Percentiles rank a stretch among this genome's conserved stretches.
These are phyloP conservation scores for Blastobasis lacticolella DNA, from an alignment of 2,888 invertebrate species.

Conservation along the genomic window DNA sequence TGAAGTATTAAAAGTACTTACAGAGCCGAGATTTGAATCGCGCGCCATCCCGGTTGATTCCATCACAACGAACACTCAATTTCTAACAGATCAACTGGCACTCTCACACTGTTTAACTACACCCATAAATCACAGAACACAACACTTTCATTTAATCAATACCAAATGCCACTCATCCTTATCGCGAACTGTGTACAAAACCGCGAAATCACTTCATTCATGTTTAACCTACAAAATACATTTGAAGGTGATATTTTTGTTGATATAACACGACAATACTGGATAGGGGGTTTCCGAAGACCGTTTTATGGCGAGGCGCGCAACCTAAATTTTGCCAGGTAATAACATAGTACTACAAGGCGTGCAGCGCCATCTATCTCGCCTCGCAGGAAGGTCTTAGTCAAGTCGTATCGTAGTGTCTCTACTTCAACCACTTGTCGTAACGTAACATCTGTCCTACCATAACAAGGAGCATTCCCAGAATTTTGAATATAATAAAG, in stretches of 20 bases:
- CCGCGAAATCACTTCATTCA: constrained; percentile 55
- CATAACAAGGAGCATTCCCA: too few relatives aligned
- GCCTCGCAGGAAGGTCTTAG: too few relatives aligned
- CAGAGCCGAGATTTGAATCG: constrained; percentile 32
- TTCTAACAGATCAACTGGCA: constrained; percentile 10
- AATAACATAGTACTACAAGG: constrained; percentile 22
- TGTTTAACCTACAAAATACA: constrained; percentile 73
- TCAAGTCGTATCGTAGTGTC: too few relatives aligned
- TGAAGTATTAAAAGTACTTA: constrained; percentile 24
- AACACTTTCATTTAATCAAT: constrained; percentile 24
- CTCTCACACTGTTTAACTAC: constrained; percentile 13
- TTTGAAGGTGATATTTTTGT: constrained; percentile 75
- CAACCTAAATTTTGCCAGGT: constrained; percentile 45
- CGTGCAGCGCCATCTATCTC: constrained; percentile 46
- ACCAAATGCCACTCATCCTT: constrained; percentile 33
- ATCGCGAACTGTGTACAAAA: constrained; percentile 55
- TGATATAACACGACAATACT: constrained; percentile 53
- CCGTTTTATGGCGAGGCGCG: constrained; percentile 20
- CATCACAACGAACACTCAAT: constrained; percentile 17
- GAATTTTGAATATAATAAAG: too few relatives aligned
- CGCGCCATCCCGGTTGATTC: constrained; percentile 40
- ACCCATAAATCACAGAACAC: constrained; percentile 28
- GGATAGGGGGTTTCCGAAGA: constrained; percentile 22
- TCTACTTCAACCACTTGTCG: too few relatives aligned
- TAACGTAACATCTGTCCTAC: too few relatives aligned